phyloP scores from a whole-genome alignment of 2,888 invertebrate species.

The Acronicta aceris region DNA sequence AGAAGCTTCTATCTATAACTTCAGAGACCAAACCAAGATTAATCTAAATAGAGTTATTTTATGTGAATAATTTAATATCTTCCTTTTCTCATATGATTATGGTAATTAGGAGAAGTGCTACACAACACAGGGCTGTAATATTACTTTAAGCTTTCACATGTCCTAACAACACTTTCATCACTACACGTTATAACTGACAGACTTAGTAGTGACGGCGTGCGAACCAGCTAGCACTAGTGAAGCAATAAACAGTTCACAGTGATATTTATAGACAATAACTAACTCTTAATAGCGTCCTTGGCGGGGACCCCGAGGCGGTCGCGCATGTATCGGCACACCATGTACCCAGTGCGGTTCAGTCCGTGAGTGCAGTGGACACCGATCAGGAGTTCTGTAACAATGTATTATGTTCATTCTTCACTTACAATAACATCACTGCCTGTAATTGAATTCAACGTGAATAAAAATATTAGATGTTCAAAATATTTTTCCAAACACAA shows the following conservation, averaged over 20 bases:
- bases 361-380: conserved; percentile 96
- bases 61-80: too few relatives aligned
- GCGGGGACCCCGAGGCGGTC: conserved; percentile 89
- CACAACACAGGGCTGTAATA: background rate
- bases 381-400: conserved; percentile 91
- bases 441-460: too few relatives aligned
- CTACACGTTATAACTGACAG: conserved; percentile 4
- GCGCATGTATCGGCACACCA: conserved; percentile 93
- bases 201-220: conserved; percentile 37
- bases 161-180: conserved; percentile 22
- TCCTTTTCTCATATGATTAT: background rate
- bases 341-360: conserved; percentile 94
- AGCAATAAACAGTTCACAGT: conserved; percentile 51
- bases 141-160: conserved; percentile 9
- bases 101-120: background rate
- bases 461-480: too few relatives aligned
- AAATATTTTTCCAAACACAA: background rate
- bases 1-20: background rate
- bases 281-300: conserved; percentile 90
- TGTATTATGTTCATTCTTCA: conserved; percentile 11
- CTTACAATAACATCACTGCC: background rate
- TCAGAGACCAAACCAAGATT: background rate
- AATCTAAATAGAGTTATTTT: background rate
- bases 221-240: conserved; percentile 37
- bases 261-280: conserved; percentile 63